phyloP scores from a whole-genome alignment of 2,797 vertebrate genomes.

The Sciurus carolinensis region DNA sequence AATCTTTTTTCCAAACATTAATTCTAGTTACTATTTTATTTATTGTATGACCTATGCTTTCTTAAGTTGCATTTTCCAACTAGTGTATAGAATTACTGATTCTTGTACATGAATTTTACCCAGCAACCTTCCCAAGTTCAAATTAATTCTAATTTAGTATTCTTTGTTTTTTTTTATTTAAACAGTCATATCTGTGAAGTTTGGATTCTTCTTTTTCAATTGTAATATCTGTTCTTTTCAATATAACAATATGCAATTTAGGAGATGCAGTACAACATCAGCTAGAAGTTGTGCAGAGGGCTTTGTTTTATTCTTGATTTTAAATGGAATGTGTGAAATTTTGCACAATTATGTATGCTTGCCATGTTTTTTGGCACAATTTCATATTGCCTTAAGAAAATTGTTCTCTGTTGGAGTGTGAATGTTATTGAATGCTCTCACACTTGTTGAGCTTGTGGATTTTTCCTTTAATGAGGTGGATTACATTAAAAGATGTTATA shows the following conservation, averaged over 20 bases:
- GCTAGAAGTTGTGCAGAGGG: background rate
- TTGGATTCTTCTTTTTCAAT: background rate
- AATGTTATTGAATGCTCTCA: conserved; percentile 19
- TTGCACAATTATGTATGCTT: background rate
- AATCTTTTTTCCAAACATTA: background rate
- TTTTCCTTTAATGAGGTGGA: background rate
- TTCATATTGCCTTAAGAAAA: background rate
- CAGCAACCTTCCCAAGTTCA: background rate
- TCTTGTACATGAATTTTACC: background rate
- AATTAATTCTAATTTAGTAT: background rate
- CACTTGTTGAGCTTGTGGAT: conserved; percentile 4
- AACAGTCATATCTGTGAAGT: background rate
- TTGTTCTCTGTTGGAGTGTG: background rate
- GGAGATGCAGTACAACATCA: background rate
- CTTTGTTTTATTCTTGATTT: conserved; percentile 5
- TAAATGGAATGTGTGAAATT: background rate
- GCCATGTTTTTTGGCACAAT: background rate
- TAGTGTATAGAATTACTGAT: background rate
- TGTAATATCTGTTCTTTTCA: background rate
- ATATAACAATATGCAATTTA: background rate
- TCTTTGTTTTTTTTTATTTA: conserved; percentile 8
- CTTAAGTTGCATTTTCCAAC: background rate
- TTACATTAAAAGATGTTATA: background rate
- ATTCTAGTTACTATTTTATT: conserved; percentile 19
- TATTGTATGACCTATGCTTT: background rate